Conservation (phyloP, 2,888 invertebrate species). For the Seira ritae region DNA sequence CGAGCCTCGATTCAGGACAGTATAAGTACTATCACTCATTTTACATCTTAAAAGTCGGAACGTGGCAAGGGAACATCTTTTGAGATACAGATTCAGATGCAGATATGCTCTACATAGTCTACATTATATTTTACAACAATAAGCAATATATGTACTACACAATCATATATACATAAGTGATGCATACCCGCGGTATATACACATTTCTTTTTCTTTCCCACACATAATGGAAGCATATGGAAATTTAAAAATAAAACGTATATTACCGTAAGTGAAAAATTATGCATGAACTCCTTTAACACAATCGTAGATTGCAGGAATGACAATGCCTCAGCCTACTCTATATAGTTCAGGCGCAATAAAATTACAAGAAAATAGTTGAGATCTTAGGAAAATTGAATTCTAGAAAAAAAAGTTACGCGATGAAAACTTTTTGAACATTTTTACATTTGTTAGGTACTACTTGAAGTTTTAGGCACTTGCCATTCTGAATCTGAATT, state of each 20-base stretch:
- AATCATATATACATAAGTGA: not conserved
- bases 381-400: slow-evolving; percentile 37
- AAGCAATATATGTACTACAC: not conserved
- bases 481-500: too few species aligned
- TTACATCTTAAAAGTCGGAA: too few species aligned
- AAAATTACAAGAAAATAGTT: too few species aligned
- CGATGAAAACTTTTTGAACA: slow-evolving; percentile 28
- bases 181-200: not conserved
- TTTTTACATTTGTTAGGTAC: slow-evolving; percentile 23
- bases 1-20: too few species aligned
- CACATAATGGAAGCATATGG: too few species aligned
- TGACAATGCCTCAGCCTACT: not conserved
- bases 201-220: too few species aligned
- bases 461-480: too few species aligned
- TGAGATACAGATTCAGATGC: not conserved
- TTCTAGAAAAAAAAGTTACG: too few species aligned
- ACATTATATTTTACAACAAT: not conserved
- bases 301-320: not conserved
- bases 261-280: too few species aligned
- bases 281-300: not conserved
- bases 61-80: too few species aligned
- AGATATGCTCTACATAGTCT: slow-evolving; percentile 10
- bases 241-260: too few species aligned
- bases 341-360: slow-evolving; percentile 13
- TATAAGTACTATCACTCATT: too few species aligned